Evolutionary conservation across 2,113 vertebrate genomes (phyloP), one percentile per base, ranked within the genome.

Genomic region (Marmota flaviventris): DNA sequence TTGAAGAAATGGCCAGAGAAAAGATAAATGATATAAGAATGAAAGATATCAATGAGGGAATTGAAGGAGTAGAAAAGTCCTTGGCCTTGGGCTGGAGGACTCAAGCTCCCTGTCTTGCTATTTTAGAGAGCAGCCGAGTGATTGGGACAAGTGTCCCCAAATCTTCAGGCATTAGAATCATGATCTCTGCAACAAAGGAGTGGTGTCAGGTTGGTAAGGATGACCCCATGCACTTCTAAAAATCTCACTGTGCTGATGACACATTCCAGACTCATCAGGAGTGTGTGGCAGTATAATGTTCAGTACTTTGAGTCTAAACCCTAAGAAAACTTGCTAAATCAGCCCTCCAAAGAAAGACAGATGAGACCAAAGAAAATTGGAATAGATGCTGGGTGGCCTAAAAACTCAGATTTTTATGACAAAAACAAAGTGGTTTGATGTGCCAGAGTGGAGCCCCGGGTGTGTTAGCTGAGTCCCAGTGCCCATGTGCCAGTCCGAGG

Each of bases 1-100:
- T 72, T 85, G 37, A 86, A 84, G 79, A 86, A 89, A 92, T 83
- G 37, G 61, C 45, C 75, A 29, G 34, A 92, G 39, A 76, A 63
- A 94, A 87, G 17, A 27, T 18, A 53, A 16, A 34, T 77, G n/a
- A 69, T 67, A 20, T 17, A 39, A 58, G 34, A 56, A 75, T 37
- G 18, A 56, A 79, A 34, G 53, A 13, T 22, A 69, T 13, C 37
- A 39, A 20, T 39, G 39, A 45, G 77, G 56, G 90, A 8, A 48
- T 1, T 78, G 45, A 6, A 65, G 37, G 11, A 48, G 27, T 11
- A 13, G 51, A 51, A 92, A 39, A 69, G 69, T 27, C 8, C 34
- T 53, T 22, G 32, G 14, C 29, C 16, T 75, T 45, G 84, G 42
- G 11, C 27, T 72, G 17, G 42, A 83, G 18, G n/a, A 25, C 18